Evolutionary conservation across 2,113 vertebrate species (phyloP), one percentile per base, ranked within the genome.

Genomic region (Bolborhynchus lineola): DNA sequence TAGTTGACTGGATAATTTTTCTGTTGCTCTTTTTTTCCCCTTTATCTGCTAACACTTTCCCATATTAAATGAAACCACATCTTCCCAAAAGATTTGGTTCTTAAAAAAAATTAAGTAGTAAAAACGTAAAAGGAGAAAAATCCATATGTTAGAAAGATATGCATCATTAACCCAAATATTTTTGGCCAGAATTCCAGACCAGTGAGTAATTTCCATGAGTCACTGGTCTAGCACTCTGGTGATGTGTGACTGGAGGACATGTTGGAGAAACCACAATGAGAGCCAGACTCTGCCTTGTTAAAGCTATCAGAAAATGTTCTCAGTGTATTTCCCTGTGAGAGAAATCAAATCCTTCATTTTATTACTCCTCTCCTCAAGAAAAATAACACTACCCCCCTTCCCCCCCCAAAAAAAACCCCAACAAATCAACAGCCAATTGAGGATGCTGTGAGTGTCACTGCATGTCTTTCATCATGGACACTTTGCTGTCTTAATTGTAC

Each of bases 211-310:
- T 91, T 88, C 82, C 7, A 1, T 87, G 79, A 94, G 39, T 95
- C 90, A 92, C 62, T 62, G 64, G 39, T 87, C 69, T 92, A 83
- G 92, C 68, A 59, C 87, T 91, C 41, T 44, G 60, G 20, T 85
- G 87, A 47, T 82, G 52, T 82, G 52, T 6, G 53, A 91, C 75
- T 74, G 63, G 46, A 82, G 21, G 63, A 82, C 37, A 26, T 76
- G 75, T 17, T 69, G 78, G 81, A 85, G 65, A 90, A 94, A 82
- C 44, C n/a, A 74, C 77, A 86, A 6, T 50, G 41, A 65, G 16
- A 90, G 37, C 67, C 63, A 79, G 82, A 77, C 59, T 91, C 33
- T 77, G 78, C n/a, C 28, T 65, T 71, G 49, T 42, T 76, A 75
- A 82, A 77, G 21, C n/a, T 72, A 18, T 41, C 44, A 59, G 47